phyloP scores from a whole-genome alignment of 1,140 invertebrate species.

The Pteromalus puparum region DNA sequence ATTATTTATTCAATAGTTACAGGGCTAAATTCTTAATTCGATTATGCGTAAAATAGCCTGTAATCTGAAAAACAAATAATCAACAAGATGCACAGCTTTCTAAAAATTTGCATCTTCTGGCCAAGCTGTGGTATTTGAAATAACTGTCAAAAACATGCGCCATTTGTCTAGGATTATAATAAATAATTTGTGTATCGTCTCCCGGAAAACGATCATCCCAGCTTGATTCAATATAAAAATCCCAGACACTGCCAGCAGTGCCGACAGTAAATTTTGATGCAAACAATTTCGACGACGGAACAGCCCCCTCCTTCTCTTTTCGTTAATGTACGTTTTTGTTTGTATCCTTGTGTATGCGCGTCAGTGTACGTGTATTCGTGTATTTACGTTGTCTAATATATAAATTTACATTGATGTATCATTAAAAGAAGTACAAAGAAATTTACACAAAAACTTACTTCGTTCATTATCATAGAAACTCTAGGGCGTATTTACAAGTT shows the following conservation, averaged over 20 bases:
- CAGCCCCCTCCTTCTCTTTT: conserved; percentile 54
- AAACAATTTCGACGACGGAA: conserved; percentile 45
- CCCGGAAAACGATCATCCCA: not conserved
- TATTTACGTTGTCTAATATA: conserved; percentile 53
- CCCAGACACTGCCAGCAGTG: conserved; percentile 67
- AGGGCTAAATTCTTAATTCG: not conserved
- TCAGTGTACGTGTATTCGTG: conserved; percentile 3
- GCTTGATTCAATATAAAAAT: conserved; percentile 22
- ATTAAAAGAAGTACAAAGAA: conserved; percentile 73
- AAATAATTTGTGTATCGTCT: conserved; percentile 9
- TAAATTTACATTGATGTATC: conserved; percentile 62
- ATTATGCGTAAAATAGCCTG: not conserved
- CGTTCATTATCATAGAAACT: conserved; percentile 64
- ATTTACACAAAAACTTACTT: conserved; percentile 71
- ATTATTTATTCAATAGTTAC: not conserved
- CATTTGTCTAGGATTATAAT: not conserved
- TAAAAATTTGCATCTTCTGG: not conserved
- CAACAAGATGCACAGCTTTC: not conserved
- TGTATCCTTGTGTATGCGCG: not conserved
- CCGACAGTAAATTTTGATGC: conserved; percentile 53
- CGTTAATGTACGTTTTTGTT: not conserved
- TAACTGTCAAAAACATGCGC: not conserved
- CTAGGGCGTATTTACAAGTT: conserved; percentile 69
- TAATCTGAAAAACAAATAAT: not conserved
- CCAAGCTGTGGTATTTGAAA: not conserved